Evolutionary conservation across 2,888 invertebrate species (phyloP).

Genomic region (Eledone cirrhosa): DNA sequence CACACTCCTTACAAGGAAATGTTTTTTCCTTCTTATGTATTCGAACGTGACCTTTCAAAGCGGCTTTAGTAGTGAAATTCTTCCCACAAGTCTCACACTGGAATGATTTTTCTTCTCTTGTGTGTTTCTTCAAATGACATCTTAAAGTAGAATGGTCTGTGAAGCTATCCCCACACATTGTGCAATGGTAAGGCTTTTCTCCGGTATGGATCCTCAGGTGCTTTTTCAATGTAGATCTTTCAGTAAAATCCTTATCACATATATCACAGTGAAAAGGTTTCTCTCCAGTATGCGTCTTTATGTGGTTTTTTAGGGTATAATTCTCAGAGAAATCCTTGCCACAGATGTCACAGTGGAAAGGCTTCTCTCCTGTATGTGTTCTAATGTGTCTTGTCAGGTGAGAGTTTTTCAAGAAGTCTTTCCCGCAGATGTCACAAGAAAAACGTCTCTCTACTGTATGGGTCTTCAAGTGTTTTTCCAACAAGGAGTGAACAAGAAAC

Average conservation of each 20-base stretch:
- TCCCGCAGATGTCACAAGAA: not conserved
- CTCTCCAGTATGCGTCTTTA: not conserved
- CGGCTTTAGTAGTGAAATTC: not conserved
- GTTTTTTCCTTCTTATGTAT: not conserved
- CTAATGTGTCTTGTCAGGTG: not conserved
- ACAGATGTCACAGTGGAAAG: not conserved
- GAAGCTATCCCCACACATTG: not conserved
- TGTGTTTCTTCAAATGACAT: not conserved
- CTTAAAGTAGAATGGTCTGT: not conserved
- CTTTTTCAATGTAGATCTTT: not conserved
- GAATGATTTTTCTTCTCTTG: not conserved
- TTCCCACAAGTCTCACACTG: not conserved
- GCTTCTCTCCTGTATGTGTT: not conserved
- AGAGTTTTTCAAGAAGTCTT: not conserved
- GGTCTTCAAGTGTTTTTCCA: not conserved
- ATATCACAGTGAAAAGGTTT: slow-evolving; percentile 7
- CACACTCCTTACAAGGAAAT: not conserved
- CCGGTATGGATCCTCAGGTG: not conserved
- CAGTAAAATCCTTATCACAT: not conserved
- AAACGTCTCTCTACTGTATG: not conserved
- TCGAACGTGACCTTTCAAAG: not conserved
- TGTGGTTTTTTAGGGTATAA: not conserved
- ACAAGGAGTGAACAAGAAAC: not conserved
- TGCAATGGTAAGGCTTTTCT: not conserved
- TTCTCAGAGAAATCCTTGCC: not conserved